A percentile compares a stretch with the other conserved stretches of the same genome.
phyloP scores from a whole-genome alignment of 2,888 invertebrate species.

The Reticulitermes lucifugus region DNA sequence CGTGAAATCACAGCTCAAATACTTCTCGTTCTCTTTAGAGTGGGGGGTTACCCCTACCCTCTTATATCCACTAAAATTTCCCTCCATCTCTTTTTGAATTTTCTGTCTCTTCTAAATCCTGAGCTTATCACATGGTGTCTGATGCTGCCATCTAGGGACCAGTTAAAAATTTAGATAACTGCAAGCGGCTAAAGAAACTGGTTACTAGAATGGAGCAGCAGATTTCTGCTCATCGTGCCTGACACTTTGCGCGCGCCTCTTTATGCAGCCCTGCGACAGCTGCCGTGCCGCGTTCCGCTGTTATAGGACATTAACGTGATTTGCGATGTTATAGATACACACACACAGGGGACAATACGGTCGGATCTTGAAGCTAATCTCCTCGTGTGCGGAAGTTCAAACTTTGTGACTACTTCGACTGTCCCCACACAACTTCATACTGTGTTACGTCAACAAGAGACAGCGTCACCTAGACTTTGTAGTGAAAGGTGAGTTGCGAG shows the following conservation, averaged over 20 bases:
- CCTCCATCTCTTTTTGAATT: conserved; percentile 2
- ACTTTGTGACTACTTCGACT: too few relatives aligned
- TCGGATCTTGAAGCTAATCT: too few relatives aligned
- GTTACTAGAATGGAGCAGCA: conserved; percentile 17
- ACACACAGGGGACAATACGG: too few relatives aligned
- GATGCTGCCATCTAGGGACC: conserved; percentile 55
- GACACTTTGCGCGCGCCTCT: background rate
- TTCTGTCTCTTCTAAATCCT: background rate
- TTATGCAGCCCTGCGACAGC: background rate
- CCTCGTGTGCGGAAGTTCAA: too few relatives aligned
- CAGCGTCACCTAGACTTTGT: too few relatives aligned
- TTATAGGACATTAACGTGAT: too few relatives aligned
- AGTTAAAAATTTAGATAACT: conserved; percentile 53
- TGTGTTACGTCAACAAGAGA: too few relatives aligned
- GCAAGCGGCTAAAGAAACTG: conserved; percentile 10
- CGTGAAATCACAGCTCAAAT: conserved; percentile 36
- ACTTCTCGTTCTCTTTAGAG: background rate
- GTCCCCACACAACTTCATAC: too few relatives aligned
- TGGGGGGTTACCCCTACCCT: background rate
- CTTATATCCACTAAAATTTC: background rate
- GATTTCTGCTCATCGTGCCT: background rate
- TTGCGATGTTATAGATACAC: too few relatives aligned
- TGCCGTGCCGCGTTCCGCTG: too few relatives aligned
- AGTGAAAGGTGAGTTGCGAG: too few relatives aligned
- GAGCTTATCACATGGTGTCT: conserved; percentile 49